Conservation (phyloP, 2,797 vertebrate genomes). For the Pseudomugil tenellus region DNA sequence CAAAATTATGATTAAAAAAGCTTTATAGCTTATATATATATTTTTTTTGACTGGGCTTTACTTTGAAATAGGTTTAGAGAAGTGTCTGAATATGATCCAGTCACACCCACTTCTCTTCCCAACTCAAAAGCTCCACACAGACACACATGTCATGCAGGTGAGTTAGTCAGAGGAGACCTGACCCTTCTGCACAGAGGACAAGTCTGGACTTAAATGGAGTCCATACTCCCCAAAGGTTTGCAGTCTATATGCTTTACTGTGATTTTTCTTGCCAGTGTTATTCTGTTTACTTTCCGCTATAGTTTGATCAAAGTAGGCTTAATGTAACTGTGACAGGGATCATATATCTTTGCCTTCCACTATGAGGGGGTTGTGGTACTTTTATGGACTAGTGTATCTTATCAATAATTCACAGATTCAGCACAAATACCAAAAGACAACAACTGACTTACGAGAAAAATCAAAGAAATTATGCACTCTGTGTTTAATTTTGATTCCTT, state of each 20-base stretch:
- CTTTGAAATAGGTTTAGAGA: constrained; percentile 44
- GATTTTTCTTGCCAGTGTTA: background rate
- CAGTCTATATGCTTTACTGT: background rate
- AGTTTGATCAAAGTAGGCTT: background rate
- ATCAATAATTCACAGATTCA: background rate
- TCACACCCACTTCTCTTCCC: constrained; percentile 5
- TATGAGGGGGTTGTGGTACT: constrained; percentile 24
- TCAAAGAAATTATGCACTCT: background rate
- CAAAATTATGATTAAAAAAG: background rate
- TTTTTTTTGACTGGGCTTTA: constrained; percentile 7
- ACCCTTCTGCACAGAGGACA: constrained; percentile 11
- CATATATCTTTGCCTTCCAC: background rate
- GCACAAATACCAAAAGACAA: background rate
- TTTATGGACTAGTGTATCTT: background rate
- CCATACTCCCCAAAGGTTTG: constrained; percentile 59
- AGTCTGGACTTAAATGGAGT: constrained; percentile 57
- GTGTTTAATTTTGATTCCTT: background rate
- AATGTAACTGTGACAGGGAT: background rate
- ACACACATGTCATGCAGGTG: constrained; percentile 21
- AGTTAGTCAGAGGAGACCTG: constrained; percentile 17
- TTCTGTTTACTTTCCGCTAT: background rate
- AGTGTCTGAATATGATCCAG: background rate
- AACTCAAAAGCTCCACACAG: constrained; percentile 10
- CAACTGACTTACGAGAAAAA: background rate
- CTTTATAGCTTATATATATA: background rate